Percentiles rank a stretch among this genome's conserved stretches.
phyloP scores from a whole-genome alignment of 1,140 invertebrate species.

The Panulirus ornatus region DNA sequence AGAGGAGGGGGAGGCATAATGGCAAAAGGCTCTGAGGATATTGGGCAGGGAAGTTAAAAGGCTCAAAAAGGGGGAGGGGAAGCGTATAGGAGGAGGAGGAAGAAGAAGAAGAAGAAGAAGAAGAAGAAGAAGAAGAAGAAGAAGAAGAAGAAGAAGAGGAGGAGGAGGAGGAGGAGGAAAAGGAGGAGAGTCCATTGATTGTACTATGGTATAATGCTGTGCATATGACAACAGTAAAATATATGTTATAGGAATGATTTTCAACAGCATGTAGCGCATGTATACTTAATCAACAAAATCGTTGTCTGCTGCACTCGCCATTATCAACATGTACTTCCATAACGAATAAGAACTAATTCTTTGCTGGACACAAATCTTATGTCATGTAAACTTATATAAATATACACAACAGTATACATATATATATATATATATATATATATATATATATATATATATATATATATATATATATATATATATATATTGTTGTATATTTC shows the following conservation, averaged over 20 bases:
- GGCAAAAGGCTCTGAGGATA: background rate
- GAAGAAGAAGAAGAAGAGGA: background rate
- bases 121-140: background rate
- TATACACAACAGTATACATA: too few relatives aligned
- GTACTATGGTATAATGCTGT: background rate
- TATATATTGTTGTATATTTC: too few relatives aligned
- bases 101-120: background rate
- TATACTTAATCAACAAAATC: too few relatives aligned
- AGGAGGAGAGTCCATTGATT: background rate
- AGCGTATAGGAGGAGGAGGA: background rate
- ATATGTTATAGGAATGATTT: too few relatives aligned
- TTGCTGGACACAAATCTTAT: too few relatives aligned
- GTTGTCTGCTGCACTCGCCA: too few relatives aligned
- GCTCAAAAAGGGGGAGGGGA: background rate
- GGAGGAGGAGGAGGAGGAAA: background rate
- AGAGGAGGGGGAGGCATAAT: background rate
- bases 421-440: conserved; percentile 20
- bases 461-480: conserved; percentile 19
- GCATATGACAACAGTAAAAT: too few relatives aligned
- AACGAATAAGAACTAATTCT: too few relatives aligned
- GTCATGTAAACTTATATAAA: too few relatives aligned
- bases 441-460: conserved; percentile 1
- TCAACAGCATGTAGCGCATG: too few relatives aligned
- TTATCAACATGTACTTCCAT: too few relatives aligned
- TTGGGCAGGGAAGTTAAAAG: background rate